Percentiles rank a stretch among this genome's conserved stretches.
These are phyloP conservation scores for Phalacrocorax pelagicus DNA, from an alignment of 2,113 vertebrate species.

Conservation along the genomic window DNA sequence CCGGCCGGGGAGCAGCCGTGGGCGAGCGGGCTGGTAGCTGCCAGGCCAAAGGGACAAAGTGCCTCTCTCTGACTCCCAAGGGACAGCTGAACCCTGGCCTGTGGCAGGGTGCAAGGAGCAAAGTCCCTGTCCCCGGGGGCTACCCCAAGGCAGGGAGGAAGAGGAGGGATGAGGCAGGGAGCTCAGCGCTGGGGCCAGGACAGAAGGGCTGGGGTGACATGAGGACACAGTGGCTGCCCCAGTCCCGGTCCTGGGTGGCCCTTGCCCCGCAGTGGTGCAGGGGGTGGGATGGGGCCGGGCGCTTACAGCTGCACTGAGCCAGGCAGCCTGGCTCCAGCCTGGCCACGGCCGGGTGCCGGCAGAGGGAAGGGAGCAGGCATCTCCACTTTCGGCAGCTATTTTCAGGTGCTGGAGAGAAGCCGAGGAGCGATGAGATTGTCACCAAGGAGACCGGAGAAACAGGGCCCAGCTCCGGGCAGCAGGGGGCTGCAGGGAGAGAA, in stretches of 20 bases:
- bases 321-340: background rate
- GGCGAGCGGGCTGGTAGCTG: background rate
- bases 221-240: rapidly evolving
- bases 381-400: conserved; percentile 66
- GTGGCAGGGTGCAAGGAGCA: rapidly evolving
- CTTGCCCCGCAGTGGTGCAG: rapidly evolving
- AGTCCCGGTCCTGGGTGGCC: background rate
- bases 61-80: background rate
- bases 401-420: conserved; percentile 65
- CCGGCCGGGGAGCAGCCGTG: background rate
- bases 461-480: background rate
- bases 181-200: background rate
- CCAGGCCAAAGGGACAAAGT: background rate
- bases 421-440: conserved; percentile 43
- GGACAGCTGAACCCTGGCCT: background rate
- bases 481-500: background rate
- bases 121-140: background rate
- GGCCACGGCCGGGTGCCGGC: background rate
- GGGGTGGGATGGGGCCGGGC: background rate
- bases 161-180: background rate
- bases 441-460: conserved; percentile 58
- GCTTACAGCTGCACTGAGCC: background rate
- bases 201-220: background rate
- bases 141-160: background rate
- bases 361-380: conserved; percentile 1